Evolutionary conservation across 1,140 invertebrate genomes (phyloP), one percentile per base, ranked within the genome.

Genomic region (Octopus sinensis): DNA sequence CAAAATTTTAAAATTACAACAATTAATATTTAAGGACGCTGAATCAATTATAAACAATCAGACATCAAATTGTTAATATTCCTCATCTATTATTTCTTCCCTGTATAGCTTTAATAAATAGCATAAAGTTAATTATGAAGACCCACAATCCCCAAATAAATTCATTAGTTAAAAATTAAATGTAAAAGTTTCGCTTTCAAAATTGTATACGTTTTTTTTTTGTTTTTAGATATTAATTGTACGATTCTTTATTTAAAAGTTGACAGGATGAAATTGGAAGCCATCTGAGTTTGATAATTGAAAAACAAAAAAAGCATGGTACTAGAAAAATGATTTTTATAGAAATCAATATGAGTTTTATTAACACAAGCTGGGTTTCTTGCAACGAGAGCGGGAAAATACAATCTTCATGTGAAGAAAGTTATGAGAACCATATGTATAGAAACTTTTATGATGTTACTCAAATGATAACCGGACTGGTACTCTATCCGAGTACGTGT

Each of bases 401-500:
- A 9, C 52, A 43, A 13, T 77, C 76, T 13, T 13, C 17, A 77
- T n/a, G 13, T 2, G 76, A 13, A 9, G 17, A 17, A 6, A 12
- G 76, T 12, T 52, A 13, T 51, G 52, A 77, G 4, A 52, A 51
- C 23, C 6, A 9, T 13, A 77, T 13, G 23, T 77, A 53, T 51
- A 12, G 43, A 13, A 51, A 53, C 43, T 85, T 87, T 62, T 87
- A 86, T 79, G 75, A 83, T n/a, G 81, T 76, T 5, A 82, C 86
- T 9, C 86, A 85, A 76, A 76, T 85, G 52, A 81, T 87, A 54
- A 88, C 86, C 4, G 87, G 85, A 43, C 76, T 87, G 1, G 79
- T 95, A 54, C 89, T 94, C 73, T 92, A 94, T 79, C 94, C 94
- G 43, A 91, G 94, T 76, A 91, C 95, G 80, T 91, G 94, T 83